Evolutionary conservation across 2,113 vertebrate genomes (phyloP), one percentile per base, ranked within the genome.

Genomic region (Arothron firmamentum): DNA sequence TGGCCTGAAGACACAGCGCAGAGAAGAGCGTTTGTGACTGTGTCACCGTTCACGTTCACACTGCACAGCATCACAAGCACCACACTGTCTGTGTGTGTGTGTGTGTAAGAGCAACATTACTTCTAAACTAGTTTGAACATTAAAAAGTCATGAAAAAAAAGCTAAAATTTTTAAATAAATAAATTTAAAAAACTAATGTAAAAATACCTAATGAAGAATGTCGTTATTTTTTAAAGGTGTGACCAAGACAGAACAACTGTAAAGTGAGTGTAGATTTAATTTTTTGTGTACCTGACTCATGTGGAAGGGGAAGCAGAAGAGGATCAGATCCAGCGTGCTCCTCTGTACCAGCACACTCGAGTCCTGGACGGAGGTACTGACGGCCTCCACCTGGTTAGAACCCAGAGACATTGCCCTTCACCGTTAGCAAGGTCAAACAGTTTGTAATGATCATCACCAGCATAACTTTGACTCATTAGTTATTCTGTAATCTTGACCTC

Each of bases 291-390:
- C 97, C 94, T 98, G 96, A 86, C 95, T 99, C 95, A 98, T 96
- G 78, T 99, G 96, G 82, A 98, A 99, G 46, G 97, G 97, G 87
- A 99, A 99, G 84, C 97, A 99, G 88, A 99, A 99, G 58, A 99
- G 93, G 66, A 99, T 98, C 67, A 99, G 93, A 80, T 99, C 97
- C 81, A 99, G 83, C 0, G 97, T 99, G 87, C 97, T 98, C 79
- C 97, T 94, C 85, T 99, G 97, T 11, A 98, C 96, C 74, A 99
- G 85, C 61, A 99, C 97, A 87, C 96, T 99, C 52, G 96, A 96
- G 78, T 99, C 97, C 84, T 99, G 96, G 38, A 99, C 96, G 3
- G 96, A 98, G 13, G 94, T 98, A 79, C 96, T 96, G 62, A 98
- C 96, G 17, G 97, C 97, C 91, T 99, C 97, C 83, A 98, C 96